Evolutionary conservation across 1,140 invertebrate species (phyloP), one percentile per base, ranked within the genome.

Genomic region (Chironomus tepperi): DNA sequence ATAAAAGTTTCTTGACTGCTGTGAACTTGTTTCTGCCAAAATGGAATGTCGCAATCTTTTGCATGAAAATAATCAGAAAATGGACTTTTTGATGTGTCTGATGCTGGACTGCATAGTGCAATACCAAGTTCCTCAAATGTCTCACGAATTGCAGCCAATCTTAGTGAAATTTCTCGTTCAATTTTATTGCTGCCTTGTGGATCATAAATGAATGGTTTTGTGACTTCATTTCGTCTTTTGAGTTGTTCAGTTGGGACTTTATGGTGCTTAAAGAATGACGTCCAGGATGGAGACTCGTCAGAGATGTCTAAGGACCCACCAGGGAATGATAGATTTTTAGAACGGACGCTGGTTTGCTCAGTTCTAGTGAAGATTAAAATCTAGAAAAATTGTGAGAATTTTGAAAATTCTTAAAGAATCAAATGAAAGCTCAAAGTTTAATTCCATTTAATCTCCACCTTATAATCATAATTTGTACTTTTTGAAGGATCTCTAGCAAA

Each of bases 121-220:
- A 96, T 83, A 2, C 94, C 94, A 77, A 91, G 88, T 81, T 97
- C 95, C 84, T 97, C 94, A 86, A 97, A 97, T 24, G 93, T 94
- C 84, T 97, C 95, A 77, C 95, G 84, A 75, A 97, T 91, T 12
- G 94, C 94, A 76, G 90, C 89, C 75, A 97, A 91, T 76, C 94
- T 84, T 74, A 95, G 83, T 3, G 90, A 89, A 64, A 96, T 84
- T 80, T 91, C 91, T 83, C 86, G 76, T 77, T 77, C 74, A 75
- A 74, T 75, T 74, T n/a, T 77, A 76, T 81, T 83, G 81, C 79
- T 85, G 76, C 21, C 79, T 80, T 74, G 82, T 78, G 74, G 83
- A 77, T 76, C 84, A 78, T 77, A 88, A 84, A 87, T 86, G 10
- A 79, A 78, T 9, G 86, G 84, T 15, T 84, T 78, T 7, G 77